Evolutionary conservation across 2,888 invertebrate species (phyloP), one percentile per base, ranked within the genome.

Genomic region (Microctonus hyperodae): DNA sequence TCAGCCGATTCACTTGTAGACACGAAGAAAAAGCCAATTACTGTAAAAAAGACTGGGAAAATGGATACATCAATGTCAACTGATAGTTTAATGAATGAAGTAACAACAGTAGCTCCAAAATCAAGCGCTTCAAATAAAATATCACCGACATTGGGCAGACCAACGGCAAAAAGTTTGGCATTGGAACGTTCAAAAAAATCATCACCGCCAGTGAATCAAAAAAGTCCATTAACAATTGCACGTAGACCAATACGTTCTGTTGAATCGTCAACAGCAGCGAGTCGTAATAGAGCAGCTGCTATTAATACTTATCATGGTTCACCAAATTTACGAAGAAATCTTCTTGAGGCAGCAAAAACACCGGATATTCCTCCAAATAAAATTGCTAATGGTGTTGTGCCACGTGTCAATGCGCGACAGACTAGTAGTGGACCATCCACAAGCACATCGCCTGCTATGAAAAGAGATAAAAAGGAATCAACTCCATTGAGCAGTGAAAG

Each of bases 331-430:
- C 81, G 87, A 22, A 81, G 86, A 65, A 87, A 86, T 76, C 80
- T 88, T 16, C 74, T 88, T 25, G 83, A 87, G 56, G 87, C 87
- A 5, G 87, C 87, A 1, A 85, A 86, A 69, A 85, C 86, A 0
- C 86, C 87, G 1, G 86, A 87, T 85, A 86, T 81, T 83, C 88
- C 75, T 25, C 7, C 16, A 5, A 74, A 69, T 25, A 78, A 74
- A 70, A 61, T 69, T 25, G 31, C 75, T 5, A 78, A 74, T 59
- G 75, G 70, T 16, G 70, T 71, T 3, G 61, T 75, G 9, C 55
- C 73, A 3, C 71, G 71, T 35, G 37, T 68, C 4, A 75, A 55
- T 9, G 48, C 72, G 2, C 76, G 81, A 22, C 78, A 77, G 51
- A 69, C 9, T 16, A 44, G 44, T 16, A 44, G 72, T 3, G 62